These are phyloP conservation scores for Tadarida brasiliensis DNA, from an alignment of 2,797 vertebrate species.

Conservation along the genomic window DNA sequence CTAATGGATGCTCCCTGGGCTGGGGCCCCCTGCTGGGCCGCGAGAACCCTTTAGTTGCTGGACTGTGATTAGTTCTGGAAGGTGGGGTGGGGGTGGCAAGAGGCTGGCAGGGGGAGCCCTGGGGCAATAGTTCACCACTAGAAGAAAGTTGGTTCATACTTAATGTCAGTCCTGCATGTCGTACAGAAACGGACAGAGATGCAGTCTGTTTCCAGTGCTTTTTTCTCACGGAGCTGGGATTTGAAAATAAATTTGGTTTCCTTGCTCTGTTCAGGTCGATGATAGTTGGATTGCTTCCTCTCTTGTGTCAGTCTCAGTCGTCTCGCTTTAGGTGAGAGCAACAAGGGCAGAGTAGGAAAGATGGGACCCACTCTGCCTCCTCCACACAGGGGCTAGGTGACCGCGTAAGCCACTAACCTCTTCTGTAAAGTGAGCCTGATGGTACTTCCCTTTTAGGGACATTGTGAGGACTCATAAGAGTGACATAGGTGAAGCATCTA, in stretches of 20 bases:
- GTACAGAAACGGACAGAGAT: neutral
- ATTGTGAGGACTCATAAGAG: fast-evolving
- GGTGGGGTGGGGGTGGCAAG: fast-evolving
- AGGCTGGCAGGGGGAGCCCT: neutral
- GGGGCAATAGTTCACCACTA: neutral
- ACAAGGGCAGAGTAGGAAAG: neutral
- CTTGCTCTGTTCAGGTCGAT: neutral
- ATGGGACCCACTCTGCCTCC: fast-evolving
- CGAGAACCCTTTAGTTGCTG: neutral
- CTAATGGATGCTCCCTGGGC: neutral
- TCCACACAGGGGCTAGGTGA: neutral
- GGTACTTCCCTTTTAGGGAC: neutral
- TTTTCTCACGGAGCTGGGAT: neutral
- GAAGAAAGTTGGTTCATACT: neutral
- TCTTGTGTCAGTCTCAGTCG: neutral
- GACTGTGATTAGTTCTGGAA: neutral
- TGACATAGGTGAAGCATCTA: neutral
- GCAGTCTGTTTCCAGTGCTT: neutral
- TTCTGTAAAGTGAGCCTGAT: neutral
- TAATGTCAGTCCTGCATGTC: neutral
- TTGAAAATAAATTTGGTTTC: neutral
- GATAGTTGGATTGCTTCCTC: neutral
- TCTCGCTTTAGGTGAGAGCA: neutral
- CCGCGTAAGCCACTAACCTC: neutral
- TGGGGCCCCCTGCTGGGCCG: neutral